Evolutionary conservation across 2,888 invertebrate species (phyloP), one percentile per base, ranked within the genome.

Genomic region (Rugalucina vietnamica): DNA sequence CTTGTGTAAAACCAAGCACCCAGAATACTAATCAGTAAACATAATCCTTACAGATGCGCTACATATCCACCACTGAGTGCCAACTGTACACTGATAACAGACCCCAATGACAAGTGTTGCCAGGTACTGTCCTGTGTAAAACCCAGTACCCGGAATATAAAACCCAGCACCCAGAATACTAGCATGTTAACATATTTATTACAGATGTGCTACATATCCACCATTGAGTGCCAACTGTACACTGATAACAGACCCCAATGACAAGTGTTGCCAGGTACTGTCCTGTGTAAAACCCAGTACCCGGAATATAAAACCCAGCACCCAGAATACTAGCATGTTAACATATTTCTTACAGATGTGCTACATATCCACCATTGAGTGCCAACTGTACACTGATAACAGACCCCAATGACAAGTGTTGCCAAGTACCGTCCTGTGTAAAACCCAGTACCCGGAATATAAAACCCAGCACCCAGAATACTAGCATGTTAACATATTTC

Each of bases 401-500:
- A 37, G 90, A 91, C 82, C 91, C 90, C 10, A 84, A 85, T 24
- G 91, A 91, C 76, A 57, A 82, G 34, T 91, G 91, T 78, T 91
- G 91, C 75, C 90, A 91, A 81, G 81, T 91, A 8, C 89, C 91
- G 29, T 34, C 74, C 36, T 91, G 91, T 79, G 75, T 82, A 14
- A 86, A 80, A 57, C 84, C 87, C 18, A 87, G 85, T 77, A 86
- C 85, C n/a, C 82, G 83, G 39, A 82, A 85, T 57, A n/a, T n/a
- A n/a, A n/a, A n/a, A n/a, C n/a, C n/a, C n/a, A n/a, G n/a, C n/a
- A n/a, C n/a, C n/a, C n/a, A n/a, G n/a, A n/a, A n/a, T n/a, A n/a
- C n/a, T n/a, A n/a, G n/a, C n/a, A n/a, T n/a, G n/a, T 8, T 50
- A 27, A 14, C 21, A 57, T 57, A 57, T 21, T 76, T 18, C 5